Evolutionary conservation across 92 coral and sea anemone genomes (phyloP).

Genomic region (Chrysogorgia sp.): DNA sequence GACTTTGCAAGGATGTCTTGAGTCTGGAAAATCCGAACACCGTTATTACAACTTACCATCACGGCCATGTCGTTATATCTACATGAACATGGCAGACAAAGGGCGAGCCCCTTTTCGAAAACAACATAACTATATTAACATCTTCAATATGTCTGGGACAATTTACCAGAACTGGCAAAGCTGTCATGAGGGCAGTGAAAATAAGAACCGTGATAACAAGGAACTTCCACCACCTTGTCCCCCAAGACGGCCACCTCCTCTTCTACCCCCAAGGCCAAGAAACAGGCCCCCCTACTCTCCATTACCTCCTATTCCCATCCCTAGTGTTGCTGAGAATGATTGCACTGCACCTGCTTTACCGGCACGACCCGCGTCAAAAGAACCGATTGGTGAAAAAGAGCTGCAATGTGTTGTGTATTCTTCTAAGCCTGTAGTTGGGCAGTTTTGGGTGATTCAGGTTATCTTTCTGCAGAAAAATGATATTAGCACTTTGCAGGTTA

Average conservation of each 20-base stretch:
- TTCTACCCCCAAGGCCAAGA: constrained; percentile 56
- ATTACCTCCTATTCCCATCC: constrained; percentile 2
- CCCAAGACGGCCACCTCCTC: constrained; percentile 69
- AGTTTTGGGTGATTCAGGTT: constrained; percentile 75
- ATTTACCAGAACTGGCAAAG: constrained; percentile 73
- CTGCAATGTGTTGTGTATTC: constrained; percentile 74
- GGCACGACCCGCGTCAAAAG: constrained; percentile 52
- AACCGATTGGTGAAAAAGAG: constrained; percentile 21
- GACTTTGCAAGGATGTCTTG: constrained; percentile 19
- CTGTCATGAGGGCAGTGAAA: constrained; percentile 48
- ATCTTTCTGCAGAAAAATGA: constrained; percentile 73
- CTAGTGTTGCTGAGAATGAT: background rate
- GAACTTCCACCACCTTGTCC: constrained; percentile 57
- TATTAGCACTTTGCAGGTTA: constrained; percentile 71
- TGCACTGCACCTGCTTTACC: background rate
- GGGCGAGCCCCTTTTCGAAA: constrained; percentile 50
- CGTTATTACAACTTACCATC: constrained; percentile 26
- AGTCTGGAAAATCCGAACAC: background rate
- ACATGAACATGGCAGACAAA: constrained; percentile 61
- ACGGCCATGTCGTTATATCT: constrained; percentile 65
- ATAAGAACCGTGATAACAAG: constrained; percentile 8
- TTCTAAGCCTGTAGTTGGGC: constrained; percentile 62
- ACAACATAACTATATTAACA: constrained; percentile 59
- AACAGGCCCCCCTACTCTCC: constrained; percentile 30
- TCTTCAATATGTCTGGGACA: constrained; percentile 58